Conservation (phyloP, 2,797 vertebrate species). For the Percopsis omiscomaycus region DNA sequence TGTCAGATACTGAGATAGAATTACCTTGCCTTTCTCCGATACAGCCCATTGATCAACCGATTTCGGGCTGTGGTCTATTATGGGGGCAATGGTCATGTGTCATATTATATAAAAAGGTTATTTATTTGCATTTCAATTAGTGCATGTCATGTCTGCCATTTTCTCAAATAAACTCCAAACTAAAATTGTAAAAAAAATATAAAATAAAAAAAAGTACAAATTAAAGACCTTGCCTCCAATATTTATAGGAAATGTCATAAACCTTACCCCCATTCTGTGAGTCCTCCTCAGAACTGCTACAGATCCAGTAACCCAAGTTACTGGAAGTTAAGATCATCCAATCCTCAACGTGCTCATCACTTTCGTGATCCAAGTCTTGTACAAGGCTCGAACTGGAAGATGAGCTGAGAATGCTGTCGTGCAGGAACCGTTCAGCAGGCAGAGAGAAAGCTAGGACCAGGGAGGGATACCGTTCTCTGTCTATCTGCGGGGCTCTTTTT, state of each 20-base stretch:
- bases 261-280: conserved; percentile 50
- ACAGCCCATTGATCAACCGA: conserved; percentile 54
- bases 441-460: conserved; percentile 54
- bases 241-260: background rate
- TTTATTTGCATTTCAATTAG: too few relatives aligned
- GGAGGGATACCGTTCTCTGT: conserved; percentile 48
- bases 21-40: conserved; percentile 68
- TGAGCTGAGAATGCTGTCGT: conserved; percentile 4
- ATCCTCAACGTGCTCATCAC: conserved; percentile 78
- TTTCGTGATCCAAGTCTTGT: conserved; percentile 33
- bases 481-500: conserved; percentile 5
- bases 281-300: conserved; percentile 55
- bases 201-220: background rate
- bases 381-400: conserved; percentile 7
- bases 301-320: conserved; percentile 77
- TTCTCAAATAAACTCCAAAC: too few relatives aligned
- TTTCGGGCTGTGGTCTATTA: conserved; percentile 36
- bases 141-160: too few relatives aligned
- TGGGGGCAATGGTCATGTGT: conserved; percentile 14
- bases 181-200: too few relatives aligned
- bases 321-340: conserved; percentile 94
- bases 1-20: background rate
- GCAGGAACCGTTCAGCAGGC: conserved; percentile 8
- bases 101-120: too few relatives aligned
- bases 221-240: background rate